Evolutionary conservation across 2,888 invertebrate species (phyloP).

Genomic region (Drosophila birchii): DNA sequence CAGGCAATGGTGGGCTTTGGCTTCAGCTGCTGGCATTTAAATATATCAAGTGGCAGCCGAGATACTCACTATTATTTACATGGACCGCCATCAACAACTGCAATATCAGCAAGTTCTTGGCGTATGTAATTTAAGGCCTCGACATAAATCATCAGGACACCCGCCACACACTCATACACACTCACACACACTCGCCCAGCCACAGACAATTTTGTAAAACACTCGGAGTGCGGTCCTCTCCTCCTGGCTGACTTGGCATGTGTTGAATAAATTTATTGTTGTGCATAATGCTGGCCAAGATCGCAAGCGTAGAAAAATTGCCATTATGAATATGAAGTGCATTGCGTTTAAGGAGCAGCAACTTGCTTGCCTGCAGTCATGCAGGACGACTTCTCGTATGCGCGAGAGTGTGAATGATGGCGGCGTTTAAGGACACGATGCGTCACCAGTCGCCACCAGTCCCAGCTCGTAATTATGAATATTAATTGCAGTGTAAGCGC

Average conservation of each 20-base stretch:
- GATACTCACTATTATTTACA: constrained; percentile 53
- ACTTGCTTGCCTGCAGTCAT: constrained; percentile 16
- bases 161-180: constrained; percentile 13
- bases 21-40: constrained; percentile 36
- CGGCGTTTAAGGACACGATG: constrained; percentile 45
- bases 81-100: constrained; percentile 53
- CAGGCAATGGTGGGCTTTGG: constrained; percentile 32
- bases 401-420: constrained; percentile 53
- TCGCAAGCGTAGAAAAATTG: constrained; percentile 55
- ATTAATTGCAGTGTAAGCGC: constrained; percentile 61
- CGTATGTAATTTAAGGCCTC: constrained; percentile 66
- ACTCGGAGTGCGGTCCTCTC: constrained; percentile 50
- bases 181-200: constrained; percentile 22
- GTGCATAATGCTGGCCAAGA: constrained; percentile 73
- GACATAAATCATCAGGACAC: constrained; percentile 69
- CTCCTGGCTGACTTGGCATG: constrained; percentile 54
- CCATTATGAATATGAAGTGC: constrained; percentile 77
- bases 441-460: constrained; percentile 20
- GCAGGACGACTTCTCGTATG: constrained; percentile 42
- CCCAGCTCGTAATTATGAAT: constrained; percentile 66
- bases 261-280: constrained; percentile 80
- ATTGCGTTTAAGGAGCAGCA: constrained; percentile 58
- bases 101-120: constrained; percentile 71
- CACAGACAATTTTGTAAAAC: constrained; percentile 48
- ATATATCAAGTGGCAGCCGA: constrained; percentile 48